Percentiles rank a stretch among this genome's conserved stretches.
Conservation (phyloP, 2,113 vertebrate species). For the Cebidichthys violaceus region DNA sequence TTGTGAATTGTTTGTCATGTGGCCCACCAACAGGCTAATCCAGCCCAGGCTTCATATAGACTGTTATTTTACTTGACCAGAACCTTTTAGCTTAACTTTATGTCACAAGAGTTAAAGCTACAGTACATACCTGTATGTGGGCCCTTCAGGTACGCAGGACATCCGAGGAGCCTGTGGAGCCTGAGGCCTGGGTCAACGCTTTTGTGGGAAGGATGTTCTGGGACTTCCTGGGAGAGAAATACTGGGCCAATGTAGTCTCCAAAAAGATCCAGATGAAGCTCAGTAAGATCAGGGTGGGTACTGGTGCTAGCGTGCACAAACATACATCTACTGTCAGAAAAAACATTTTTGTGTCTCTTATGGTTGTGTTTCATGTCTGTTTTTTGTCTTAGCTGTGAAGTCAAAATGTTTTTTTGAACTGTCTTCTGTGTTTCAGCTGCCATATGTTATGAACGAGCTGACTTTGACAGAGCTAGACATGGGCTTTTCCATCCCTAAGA, state of each 20-base stretch:
- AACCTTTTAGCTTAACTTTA: background rate
- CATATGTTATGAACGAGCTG: constrained; percentile 99
- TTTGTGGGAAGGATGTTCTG: constrained; percentile 96
- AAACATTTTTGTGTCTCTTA: background rate
- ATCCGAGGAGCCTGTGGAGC: constrained; percentile 82
- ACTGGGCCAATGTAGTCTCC: constrained; percentile 96
- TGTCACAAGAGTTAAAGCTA: background rate
- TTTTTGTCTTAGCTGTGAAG: background rate
- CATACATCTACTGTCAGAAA: background rate
- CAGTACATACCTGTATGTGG: constrained; percentile 35
- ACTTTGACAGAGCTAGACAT: constrained; percentile 97
- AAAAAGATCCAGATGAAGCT: constrained; percentile 99
- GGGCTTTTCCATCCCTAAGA: constrained; percentile 96
- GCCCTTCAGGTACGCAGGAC: constrained; percentile 83
- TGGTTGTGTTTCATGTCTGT: background rate
- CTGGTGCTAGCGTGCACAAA: background rate
- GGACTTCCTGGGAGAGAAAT: constrained; percentile 98
- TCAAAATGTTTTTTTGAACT: background rate
- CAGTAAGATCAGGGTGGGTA: constrained; percentile 96
- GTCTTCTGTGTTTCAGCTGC: constrained; percentile 84
- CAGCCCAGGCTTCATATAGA: background rate
- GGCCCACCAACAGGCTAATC: background rate
- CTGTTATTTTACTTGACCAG: background rate
- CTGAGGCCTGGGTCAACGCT: constrained; percentile 96
- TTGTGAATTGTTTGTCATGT: background rate